Conservation (phyloP, 2,888 invertebrate species). For the Empis stercorea region DNA sequence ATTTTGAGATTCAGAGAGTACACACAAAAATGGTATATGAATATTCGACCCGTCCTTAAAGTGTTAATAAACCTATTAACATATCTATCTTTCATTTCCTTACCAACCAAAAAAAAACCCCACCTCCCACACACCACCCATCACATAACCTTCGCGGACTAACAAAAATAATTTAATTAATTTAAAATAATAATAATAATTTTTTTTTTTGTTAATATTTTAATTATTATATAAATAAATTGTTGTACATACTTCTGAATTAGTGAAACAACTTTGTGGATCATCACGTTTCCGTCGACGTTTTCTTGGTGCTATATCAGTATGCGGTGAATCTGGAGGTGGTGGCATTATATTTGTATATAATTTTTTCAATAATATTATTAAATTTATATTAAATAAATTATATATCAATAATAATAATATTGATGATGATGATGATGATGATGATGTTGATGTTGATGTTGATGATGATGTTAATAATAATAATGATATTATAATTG, state of each 20-base stretch:
- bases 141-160: no score
- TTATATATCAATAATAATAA: background rate
- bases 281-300: constrained; percentile 50
- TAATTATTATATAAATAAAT: no score
- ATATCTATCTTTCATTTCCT: no score
- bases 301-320: constrained; percentile 44
- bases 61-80: no score
- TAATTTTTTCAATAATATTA: background rate
- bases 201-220: no score
- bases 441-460: constrained; percentile 3
- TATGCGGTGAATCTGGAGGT: constrained; percentile 41
- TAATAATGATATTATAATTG: background rate
- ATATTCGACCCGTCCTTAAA: no score
- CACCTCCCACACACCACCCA: no score
- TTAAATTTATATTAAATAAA: background rate
- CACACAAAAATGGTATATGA: no score
- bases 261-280: constrained; percentile 44
- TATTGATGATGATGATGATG: constrained; percentile 2
- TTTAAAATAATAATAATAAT: no score
- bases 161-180: no score
- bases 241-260: constrained; percentile 29
- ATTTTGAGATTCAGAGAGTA: no score
- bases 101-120: no score
- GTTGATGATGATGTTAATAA: constrained; percentile 2
- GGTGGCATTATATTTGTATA: constrained; percentile 27